Percentiles rank a stretch among this genome's conserved stretches.
These are phyloP conservation scores for Pseudoips prasinana DNA, from an alignment of 2,888 invertebrate species.

Conservation along the genomic window DNA sequence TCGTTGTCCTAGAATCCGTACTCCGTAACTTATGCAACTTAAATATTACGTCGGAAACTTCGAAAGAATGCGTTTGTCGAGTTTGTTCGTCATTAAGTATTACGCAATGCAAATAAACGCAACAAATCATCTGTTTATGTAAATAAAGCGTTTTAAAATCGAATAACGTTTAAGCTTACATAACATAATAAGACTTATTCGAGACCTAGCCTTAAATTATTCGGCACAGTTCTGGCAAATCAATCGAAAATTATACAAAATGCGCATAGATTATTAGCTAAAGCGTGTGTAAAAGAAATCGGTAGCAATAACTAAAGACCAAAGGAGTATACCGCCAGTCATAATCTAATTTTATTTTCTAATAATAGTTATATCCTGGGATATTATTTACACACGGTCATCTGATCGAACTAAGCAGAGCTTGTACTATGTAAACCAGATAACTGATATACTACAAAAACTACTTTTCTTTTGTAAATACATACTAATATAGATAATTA, in stretches of 20 bases:
- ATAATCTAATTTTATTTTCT: no score
- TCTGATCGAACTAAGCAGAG: no score
- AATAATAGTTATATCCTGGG: no score
- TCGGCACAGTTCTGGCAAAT: constrained; percentile 20
- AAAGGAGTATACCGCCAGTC: constrained; percentile 7
- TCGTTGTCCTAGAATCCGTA: constrained; percentile 26
- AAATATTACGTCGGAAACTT: constrained; percentile 25
- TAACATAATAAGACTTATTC: constrained; percentile 38
- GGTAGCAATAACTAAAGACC: constrained; percentile 14
- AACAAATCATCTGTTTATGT: constrained; percentile 44
- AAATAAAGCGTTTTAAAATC: constrained; percentile 42
- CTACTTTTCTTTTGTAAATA: no score
- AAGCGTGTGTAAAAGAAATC: constrained; percentile 23
- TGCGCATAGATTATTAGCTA: constrained; percentile 14
- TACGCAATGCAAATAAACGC: constrained; percentile 35
- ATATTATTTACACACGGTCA: no score
- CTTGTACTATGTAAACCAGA: no score
- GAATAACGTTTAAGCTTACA: constrained; percentile 47
- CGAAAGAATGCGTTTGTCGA: constrained; percentile 32
- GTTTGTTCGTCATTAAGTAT: constrained; percentile 26
- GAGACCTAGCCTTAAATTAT: constrained; percentile 26
- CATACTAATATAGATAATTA: no score
- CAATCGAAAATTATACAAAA: constrained; percentile 13
- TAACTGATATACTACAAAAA: no score
- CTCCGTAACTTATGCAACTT: constrained; percentile 25